phyloP scores from a whole-genome alignment of 2,113 vertebrate genomes.

The Diphyllodes magnificus region DNA sequence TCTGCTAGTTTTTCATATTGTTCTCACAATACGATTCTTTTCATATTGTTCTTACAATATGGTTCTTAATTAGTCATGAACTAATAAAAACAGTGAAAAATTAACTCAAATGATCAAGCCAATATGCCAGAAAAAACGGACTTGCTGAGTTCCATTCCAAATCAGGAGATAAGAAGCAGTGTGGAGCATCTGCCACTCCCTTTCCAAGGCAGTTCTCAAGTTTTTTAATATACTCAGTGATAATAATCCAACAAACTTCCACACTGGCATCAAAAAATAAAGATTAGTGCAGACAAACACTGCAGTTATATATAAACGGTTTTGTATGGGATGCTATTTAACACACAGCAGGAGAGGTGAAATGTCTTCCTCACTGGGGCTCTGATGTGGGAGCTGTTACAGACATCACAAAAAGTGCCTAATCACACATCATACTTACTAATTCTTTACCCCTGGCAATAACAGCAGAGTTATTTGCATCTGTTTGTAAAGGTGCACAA shows the following conservation, averaged over 20 bases:
- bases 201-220: accelerated
- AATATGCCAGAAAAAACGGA: background rate
- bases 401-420: background rate
- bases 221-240: background rate
- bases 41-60: background rate
- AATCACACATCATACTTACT: background rate
- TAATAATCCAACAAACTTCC: background rate
- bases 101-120: background rate
- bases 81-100: background rate
- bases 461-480: background rate
- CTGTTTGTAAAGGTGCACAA: background rate
- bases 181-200: background rate
- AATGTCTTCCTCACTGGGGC: background rate
- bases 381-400: background rate
- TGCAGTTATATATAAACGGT: background rate
- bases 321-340: background rate
- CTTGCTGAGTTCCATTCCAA: background rate
- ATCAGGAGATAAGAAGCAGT: background rate
- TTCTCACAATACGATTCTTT: background rate
- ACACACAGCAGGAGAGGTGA: background rate
- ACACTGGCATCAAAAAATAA: background rate
- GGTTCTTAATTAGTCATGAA: background rate
- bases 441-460: background rate
- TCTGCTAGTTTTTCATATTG: background rate
- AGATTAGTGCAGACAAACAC: background rate